Percentiles rank a stretch among this genome's conserved stretches.
Evolutionary conservation across 2,113 vertebrate species (phyloP).

Genomic region (Phaethon lepturus): DNA sequence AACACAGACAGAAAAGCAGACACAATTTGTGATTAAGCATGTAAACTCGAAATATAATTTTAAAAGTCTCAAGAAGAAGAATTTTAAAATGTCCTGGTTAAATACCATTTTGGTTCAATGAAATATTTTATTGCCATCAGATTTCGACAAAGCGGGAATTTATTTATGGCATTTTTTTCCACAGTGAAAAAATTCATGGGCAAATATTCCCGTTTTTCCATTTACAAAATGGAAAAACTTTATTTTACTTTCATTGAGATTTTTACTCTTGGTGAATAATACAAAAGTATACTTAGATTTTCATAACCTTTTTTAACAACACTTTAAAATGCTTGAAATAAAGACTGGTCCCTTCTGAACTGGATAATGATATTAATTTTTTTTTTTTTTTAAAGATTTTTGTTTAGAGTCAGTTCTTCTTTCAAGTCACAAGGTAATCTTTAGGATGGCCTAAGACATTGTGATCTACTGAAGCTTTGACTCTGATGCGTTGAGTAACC

Average conservation of each 20-base stretch:
- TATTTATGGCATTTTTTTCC: neutral
- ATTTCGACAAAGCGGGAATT: neutral
- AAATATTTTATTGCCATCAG: neutral
- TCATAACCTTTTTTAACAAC: neutral
- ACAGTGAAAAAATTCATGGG: neutral
- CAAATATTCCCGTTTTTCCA: neutral
- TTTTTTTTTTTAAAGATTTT: neutral
- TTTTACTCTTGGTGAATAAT: neutral
- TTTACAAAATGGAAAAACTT: neutral
- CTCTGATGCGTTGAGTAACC: fast-evolving
- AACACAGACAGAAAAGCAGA: neutral
- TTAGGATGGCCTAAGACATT: neutral
- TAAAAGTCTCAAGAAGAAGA: neutral
- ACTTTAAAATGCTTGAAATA: neutral
- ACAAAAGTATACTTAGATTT: neutral
- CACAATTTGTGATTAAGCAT: neutral
- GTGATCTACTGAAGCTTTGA: neutral
- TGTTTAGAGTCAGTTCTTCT: neutral
- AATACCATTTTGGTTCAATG: neutral
- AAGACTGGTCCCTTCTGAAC: neutral
- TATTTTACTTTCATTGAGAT: neutral
- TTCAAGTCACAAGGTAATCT: neutral
- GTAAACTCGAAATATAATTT: neutral
- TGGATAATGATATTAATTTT: too few species aligned
- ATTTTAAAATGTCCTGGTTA: neutral